Percentiles rank a stretch among this genome's conserved stretches.
Conservation (phyloP, 2,888 invertebrate genomes). For the Arrhopalites spinosus region DNA sequence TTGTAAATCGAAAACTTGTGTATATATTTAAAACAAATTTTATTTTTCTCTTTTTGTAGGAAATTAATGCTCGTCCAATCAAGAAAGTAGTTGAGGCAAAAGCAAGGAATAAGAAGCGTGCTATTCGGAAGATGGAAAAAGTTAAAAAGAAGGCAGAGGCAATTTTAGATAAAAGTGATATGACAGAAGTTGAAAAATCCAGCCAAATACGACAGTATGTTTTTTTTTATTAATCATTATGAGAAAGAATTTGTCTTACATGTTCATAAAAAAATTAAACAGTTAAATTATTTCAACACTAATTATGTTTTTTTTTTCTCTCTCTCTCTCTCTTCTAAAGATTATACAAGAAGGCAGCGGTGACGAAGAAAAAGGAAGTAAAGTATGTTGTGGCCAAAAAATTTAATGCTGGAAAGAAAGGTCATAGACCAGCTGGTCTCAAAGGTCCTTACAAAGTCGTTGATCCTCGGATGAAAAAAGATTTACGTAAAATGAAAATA, state of each 20-base stretch:
- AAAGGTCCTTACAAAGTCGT: slow-evolving; percentile 94
- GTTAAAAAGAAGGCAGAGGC: slow-evolving; percentile 95
- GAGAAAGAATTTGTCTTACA: slow-evolving; percentile 4
- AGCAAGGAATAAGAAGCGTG: slow-evolving; percentile 93
- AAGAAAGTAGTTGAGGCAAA: slow-evolving; percentile 98
- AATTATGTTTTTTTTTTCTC: slow-evolving; percentile 4
- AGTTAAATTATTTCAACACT: background rate
- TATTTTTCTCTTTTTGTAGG: slow-evolving; percentile 59
- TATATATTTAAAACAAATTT: background rate
- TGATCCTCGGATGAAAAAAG: slow-evolving; percentile 95
- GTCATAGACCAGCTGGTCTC: slow-evolving; percentile 80
- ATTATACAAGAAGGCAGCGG: slow-evolving; percentile 86
- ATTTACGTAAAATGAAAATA: slow-evolving; percentile 61
- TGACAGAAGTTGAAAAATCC: slow-evolving; percentile 90
- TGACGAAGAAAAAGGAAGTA: slow-evolving; percentile 84
- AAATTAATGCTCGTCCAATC: slow-evolving; percentile 91
- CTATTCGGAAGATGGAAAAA: slow-evolving; percentile 81
- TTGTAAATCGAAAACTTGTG: background rate
- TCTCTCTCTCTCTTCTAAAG: background rate
- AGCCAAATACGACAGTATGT: slow-evolving; percentile 85
- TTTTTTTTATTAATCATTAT: slow-evolving; percentile 35
- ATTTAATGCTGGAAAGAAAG: slow-evolving; percentile 74
- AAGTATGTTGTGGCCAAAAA: slow-evolving; percentile 95
- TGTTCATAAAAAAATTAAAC: background rate
- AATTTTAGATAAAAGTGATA: slow-evolving; percentile 87